Conservation (phyloP, 1,140 invertebrate genomes). For the Chironomus striatipennis region DNA sequence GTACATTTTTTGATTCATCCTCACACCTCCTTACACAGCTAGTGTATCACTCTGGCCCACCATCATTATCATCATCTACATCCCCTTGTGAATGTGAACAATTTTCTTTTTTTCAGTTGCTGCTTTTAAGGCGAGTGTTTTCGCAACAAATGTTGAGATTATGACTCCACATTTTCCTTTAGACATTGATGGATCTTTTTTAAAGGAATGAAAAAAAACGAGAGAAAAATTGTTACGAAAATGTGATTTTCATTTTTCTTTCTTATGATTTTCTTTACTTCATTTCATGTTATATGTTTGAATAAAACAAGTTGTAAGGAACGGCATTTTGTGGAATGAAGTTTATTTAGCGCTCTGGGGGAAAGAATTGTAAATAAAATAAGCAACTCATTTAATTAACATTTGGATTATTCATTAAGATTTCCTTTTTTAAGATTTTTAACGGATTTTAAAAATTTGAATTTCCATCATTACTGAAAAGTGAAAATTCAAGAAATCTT, state of each 20-base stretch:
- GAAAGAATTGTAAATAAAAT: too few relatives aligned
- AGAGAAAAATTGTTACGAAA: not conserved
- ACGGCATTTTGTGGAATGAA: too few relatives aligned
- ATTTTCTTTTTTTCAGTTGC: not conserved
- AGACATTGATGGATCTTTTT: slow-evolving; percentile 2
- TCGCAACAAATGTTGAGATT: slow-evolving; percentile 12
- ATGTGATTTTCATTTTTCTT: not conserved
- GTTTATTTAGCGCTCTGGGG: too few relatives aligned
- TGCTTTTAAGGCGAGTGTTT: slow-evolving; percentile 1
- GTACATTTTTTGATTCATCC: too few relatives aligned
- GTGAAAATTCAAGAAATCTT: too few relatives aligned
- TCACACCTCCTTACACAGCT: too few relatives aligned
- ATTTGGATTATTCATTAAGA: too few relatives aligned
- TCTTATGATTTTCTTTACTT: slow-evolving; percentile 3
- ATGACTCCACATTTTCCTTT: slow-evolving; percentile 13
- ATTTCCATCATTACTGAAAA: too few relatives aligned
- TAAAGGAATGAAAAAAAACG: not conserved
- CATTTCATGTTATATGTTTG: not conserved
- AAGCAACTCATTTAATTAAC: too few relatives aligned
- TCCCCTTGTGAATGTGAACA: slow-evolving; percentile 3
- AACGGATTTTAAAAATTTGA: too few relatives aligned
- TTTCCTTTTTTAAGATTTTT: too few relatives aligned
- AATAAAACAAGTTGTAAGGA: too few relatives aligned
- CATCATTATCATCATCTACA: not conserved
- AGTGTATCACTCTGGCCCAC: not conserved